Evolutionary conservation across 2,113 vertebrate genomes (phyloP), one percentile per base, ranked within the genome.

Genomic region (Misgurnus mizolepis): DNA sequence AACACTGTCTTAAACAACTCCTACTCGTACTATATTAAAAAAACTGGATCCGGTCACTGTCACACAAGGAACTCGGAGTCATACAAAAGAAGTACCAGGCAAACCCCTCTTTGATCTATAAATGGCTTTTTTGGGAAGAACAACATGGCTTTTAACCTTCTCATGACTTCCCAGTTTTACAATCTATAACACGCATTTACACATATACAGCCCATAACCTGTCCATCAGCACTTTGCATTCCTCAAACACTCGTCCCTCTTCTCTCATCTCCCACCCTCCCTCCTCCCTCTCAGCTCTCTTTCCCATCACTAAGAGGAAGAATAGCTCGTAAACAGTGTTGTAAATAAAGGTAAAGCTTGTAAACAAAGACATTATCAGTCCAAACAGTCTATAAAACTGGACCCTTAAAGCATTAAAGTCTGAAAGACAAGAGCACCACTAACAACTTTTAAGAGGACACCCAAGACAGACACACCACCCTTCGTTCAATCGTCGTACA

Each of bases 351-450:
- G 81, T 72, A 76, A 67, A 77, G 77, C 84, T 82, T 68, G 79
- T 85, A 85, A 85, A 85, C 71, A 80, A 7, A 41, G 62, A 73
- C 67, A 85, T 85, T 85, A 85, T 80, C 84, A 80, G 77, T 56
- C 45, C 67, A 77, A 85, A 72, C 77, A 82, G 77, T 80, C 72
- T 64, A 76, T 66, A 82, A 79, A 85, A 81, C 67, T 49, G 50
- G 64, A 74, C 34, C 55, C 77, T 76, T 53, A 66, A 77, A 65
- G 49, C 77, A 85, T 85, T 77, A 85, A 85, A 85, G 83, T 15
- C 27, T 10, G 50, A 34, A 50, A 73, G 53, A 80, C 34, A 80
- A 74, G 80, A 60, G 72, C 55, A 85, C 56, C 47, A 80, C 67
- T 41, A 53, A 75, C 75, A 71, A 76, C 82, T 61, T 79, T 67